Conservation (phyloP, 2,797 vertebrate genomes). For the Arrhamphus sclerolepis region DNA sequence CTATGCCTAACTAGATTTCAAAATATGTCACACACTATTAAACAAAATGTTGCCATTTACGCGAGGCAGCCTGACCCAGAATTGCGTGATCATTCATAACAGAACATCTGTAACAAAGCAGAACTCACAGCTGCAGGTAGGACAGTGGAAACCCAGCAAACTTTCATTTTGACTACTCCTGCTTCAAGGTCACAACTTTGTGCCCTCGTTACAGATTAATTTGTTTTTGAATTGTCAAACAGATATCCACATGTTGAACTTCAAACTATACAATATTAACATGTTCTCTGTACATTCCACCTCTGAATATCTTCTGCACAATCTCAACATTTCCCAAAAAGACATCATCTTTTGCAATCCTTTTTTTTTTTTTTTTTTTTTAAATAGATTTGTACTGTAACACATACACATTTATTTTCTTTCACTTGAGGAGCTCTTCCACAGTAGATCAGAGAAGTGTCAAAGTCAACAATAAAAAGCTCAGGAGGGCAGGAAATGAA, state of each 20-base stretch:
- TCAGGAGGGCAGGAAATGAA: conserved; percentile 36
- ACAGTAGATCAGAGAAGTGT: conserved; percentile 36
- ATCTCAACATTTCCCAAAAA: conserved; percentile 62
- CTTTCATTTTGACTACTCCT: conserved; percentile 18
- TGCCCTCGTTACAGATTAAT: conserved; percentile 56
- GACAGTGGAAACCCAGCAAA: conserved; percentile 43
- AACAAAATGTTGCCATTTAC: conserved; percentile 38
- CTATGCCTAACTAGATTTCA: conserved; percentile 38
- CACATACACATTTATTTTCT: conserved; percentile 37
- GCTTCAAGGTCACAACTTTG: conserved; percentile 41
- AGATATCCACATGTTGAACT: conserved; percentile 71
- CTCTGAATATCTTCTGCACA: conserved; percentile 56
- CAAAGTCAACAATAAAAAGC: conserved; percentile 29
- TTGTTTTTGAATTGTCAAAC: conserved; percentile 64
- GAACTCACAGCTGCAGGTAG: conserved; percentile 48
- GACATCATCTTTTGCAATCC: conserved; percentile 35
- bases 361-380: conserved; percentile 53
- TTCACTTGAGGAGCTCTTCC: conserved; percentile 44
- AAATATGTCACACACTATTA: conserved; percentile 59
- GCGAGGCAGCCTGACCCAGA: conserved; percentile 45
- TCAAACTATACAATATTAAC: conserved; percentile 86
- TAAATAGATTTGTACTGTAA: conserved; percentile 53
- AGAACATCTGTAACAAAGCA: conserved; percentile 32
- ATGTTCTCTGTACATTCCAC: conserved; percentile 80
- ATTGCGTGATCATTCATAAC: conserved; percentile 39